Conservation (phyloP, 2,113 vertebrate species). For the Orthonyx spaldingii region DNA sequence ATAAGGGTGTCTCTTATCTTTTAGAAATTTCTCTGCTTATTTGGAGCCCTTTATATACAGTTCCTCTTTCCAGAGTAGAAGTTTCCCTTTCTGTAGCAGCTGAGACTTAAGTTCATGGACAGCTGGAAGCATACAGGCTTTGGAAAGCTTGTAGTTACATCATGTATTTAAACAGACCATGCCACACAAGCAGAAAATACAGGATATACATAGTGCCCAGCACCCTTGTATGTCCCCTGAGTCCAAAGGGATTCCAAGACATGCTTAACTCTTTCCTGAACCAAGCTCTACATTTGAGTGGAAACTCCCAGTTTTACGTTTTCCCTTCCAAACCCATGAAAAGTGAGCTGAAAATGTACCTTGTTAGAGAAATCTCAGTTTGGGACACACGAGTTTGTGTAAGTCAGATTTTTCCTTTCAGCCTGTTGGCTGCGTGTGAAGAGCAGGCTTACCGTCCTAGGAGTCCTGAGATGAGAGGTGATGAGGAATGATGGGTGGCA, state of each 20-base stretch:
- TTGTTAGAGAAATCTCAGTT: not conserved
- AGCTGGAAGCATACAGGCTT: not conserved
- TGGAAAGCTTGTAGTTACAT: not conserved
- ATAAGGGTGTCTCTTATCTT: not conserved
- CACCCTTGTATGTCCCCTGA: not conserved
- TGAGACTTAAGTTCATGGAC: not conserved
- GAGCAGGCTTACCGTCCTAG: not conserved
- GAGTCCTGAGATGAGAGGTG: not conserved
- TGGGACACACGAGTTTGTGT: rapidly evolving
- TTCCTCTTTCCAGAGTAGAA: not conserved
- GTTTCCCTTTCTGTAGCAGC: not conserved
- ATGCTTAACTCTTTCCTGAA: not conserved
- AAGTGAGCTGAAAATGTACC: not conserved
- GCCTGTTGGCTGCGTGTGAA: not conserved
- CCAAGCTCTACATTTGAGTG: not conserved
- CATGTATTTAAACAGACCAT: not conserved
- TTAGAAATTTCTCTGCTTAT: not conserved
- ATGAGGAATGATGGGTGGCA: not conserved
- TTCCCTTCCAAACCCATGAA: not conserved
- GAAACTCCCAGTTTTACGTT: not conserved
- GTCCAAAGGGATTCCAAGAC: not conserved
- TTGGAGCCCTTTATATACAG: not conserved
- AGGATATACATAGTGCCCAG: not conserved
- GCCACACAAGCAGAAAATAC: not conserved
- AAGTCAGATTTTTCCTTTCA: not conserved